Evolutionary conservation across 2,888 invertebrate genomes (phyloP).

Genomic region (Campopleginae sp.): DNA sequence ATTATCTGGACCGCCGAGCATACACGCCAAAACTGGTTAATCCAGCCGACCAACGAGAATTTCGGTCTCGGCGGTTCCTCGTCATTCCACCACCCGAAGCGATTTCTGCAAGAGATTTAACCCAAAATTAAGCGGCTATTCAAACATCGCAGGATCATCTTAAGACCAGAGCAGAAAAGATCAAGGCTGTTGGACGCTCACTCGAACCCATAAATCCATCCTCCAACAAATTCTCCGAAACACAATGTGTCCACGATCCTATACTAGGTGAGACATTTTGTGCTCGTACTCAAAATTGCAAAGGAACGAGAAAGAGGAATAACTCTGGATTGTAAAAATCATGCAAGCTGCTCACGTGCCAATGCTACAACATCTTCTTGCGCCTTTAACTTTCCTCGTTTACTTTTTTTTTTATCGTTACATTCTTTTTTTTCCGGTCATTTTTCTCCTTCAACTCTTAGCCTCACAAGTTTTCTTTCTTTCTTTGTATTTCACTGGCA

Average conservation of each 20-base stretch:
- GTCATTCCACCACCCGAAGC: conserved; percentile 25
- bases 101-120: conserved; percentile 34
- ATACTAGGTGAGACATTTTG: conserved; percentile 4
- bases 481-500: neutral
- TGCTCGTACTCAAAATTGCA: neutral
- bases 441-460: neutral
- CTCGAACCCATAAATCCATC: conserved; percentile 7
- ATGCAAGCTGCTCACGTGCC: conserved; percentile 47
- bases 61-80: conserved; percentile 39
- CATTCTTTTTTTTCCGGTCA: neutral
- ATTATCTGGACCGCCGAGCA: conserved; percentile 50
- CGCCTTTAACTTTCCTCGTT: neutral
- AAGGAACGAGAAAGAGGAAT: conserved; percentile 16
- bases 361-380: conserved; percentile 42
- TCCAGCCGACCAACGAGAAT: conserved; percentile 7
- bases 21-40: conserved; percentile 7
- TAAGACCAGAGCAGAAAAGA: conserved; percentile 6
- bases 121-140: conserved; percentile 1
- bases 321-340: conserved; percentile 34
- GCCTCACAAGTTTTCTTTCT: neutral
- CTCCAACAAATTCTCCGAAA: conserved; percentile 9
- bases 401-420: conserved; percentile 5
- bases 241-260: neutral
- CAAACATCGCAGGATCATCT: conserved; percentile 18
- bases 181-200: neutral